These are phyloP conservation scores for Forbesichthys agassizii DNA, from an alignment of 2,113 vertebrate species.

Conservation along the genomic window DNA sequence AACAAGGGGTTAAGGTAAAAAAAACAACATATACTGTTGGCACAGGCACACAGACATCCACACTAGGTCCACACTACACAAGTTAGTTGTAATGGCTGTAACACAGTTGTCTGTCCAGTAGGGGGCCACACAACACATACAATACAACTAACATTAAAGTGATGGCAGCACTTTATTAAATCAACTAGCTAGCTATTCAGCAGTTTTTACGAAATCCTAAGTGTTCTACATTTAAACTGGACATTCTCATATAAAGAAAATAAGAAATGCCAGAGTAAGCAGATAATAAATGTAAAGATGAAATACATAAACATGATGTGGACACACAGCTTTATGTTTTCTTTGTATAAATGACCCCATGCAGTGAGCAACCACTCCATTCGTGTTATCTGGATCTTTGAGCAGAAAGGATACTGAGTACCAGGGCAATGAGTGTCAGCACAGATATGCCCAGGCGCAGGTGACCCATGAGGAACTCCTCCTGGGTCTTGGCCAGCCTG, in stretches of 20 bases:
- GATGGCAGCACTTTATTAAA: background rate
- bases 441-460: slow-evolving; percentile 76
- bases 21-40: background rate
- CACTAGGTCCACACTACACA: background rate
- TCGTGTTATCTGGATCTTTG: no score
- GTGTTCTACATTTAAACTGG: no score
- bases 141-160: background rate
- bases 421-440: slow-evolving; percentile 80
- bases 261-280: no score
- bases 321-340: no score
- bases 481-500: slow-evolving; percentile 82
- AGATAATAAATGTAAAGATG: no score
- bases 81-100: background rate
- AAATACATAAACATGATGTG: no score
- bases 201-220: no score
- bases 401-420: slow-evolving; percentile 86
- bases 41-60: background rate
- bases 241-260: no score
- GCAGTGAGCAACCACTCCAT: no score
- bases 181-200: no score
- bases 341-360: no score
- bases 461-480: slow-evolving; percentile 80
- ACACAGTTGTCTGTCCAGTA: slow-evolving; percentile 16
- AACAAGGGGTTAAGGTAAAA: slow-evolving; percentile 73
- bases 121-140: slow-evolving; percentile 18